phyloP scores from a whole-genome alignment of 2,888 invertebrate species.

The Podotricha telesiphe region DNA sequence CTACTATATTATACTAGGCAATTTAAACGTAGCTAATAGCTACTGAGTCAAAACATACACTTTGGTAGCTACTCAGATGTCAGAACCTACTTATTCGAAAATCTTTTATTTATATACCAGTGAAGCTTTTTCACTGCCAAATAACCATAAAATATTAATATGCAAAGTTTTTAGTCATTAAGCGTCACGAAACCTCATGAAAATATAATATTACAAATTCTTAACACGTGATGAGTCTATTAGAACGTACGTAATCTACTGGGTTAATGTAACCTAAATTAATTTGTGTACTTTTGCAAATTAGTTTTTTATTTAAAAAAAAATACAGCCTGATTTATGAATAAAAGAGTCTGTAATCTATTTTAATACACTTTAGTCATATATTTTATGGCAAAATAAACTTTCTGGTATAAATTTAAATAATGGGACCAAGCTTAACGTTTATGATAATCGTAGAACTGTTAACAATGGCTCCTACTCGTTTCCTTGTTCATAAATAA shows the following conservation, averaged over 20 bases:
- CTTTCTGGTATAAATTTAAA: slow-evolving; percentile 4
- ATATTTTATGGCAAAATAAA: background rate
- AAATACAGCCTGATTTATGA: too few relatives aligned
- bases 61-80: too few relatives aligned
- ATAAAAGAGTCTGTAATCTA: too few relatives aligned
- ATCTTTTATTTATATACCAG: too few relatives aligned
- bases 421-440: background rate
- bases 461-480: slow-evolving; percentile 7
- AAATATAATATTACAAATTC: background rate
- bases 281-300: slow-evolving; percentile 10
- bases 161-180: background rate
- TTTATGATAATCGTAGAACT: slow-evolving; percentile 16
- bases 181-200: background rate
- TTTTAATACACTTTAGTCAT: background rate
- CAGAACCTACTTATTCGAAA: too few relatives aligned
- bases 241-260: background rate
- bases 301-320: background rate
- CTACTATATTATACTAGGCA: too few relatives aligned
- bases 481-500: slow-evolving; percentile 24
- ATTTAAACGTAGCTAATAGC: too few relatives aligned
- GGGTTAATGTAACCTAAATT: slow-evolving; percentile 4
- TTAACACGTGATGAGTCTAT: background rate
- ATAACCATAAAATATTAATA: background rate
- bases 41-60: too few relatives aligned
- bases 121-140: too few relatives aligned